Conservation (phyloP, 2,797 vertebrate genomes). For the Gymnoscopelus microlampas region DNA sequence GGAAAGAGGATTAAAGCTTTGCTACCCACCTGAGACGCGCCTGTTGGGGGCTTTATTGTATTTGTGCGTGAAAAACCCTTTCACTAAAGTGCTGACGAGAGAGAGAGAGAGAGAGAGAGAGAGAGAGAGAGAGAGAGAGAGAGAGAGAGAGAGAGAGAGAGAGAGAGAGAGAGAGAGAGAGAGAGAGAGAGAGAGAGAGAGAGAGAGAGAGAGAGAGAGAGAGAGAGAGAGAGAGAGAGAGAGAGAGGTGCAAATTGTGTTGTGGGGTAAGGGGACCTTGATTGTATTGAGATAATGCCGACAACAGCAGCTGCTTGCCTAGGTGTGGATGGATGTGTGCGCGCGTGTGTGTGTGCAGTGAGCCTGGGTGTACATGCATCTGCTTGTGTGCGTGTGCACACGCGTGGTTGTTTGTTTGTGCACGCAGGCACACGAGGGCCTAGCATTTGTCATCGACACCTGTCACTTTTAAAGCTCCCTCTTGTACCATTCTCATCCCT, state of each 20-base stretch:
- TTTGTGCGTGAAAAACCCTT: conserved; percentile 75
- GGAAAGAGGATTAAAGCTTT: conserved; percentile 76
- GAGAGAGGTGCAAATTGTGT: conserved; percentile 63
- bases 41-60: conserved; percentile 74
- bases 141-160: conserved; percentile 23
- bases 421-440: too few relatives aligned
- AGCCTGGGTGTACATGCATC: neutral
- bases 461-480: too few relatives aligned
- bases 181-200: neutral
- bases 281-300: conserved; percentile 74
- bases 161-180: conserved; percentile 39
- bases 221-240: neutral
- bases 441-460: too few relatives aligned
- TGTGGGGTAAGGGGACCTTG: conserved; percentile 61
- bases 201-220: neutral
- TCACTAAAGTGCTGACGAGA: conserved; percentile 77
- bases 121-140: conserved; percentile 47
- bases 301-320: conserved; percentile 69
- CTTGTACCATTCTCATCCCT: too few relatives aligned
- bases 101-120: conserved; percentile 52
- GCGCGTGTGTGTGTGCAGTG: neutral
- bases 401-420: neutral
- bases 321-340: conserved; percentile 12
- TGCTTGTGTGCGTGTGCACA: too few relatives aligned
- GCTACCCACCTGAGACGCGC: conserved; percentile 75